These are phyloP conservation scores for Xanthostigma xanthostigma DNA, from an alignment of 2,888 invertebrate species.

Conservation along the genomic window DNA sequence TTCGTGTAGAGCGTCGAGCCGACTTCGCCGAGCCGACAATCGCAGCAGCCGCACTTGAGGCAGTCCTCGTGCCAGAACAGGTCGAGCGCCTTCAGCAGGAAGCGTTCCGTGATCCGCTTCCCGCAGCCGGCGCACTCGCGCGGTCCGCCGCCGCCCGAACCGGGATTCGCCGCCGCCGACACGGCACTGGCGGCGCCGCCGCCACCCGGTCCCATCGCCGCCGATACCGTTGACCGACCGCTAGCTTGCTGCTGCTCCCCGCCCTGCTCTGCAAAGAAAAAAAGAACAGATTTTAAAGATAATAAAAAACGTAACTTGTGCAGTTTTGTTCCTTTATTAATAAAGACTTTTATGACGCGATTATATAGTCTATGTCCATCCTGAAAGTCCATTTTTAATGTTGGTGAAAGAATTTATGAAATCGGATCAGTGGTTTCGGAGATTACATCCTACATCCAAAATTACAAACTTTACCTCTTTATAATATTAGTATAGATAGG, in stretches of 20 bases:
- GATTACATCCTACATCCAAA: no score
- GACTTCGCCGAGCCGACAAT: slow-evolving; percentile 84
- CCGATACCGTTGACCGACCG: background rate
- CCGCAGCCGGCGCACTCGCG: slow-evolving; percentile 63
- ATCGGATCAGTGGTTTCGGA: no score
- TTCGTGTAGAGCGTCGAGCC: slow-evolving; percentile 83
- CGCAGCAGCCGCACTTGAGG: slow-evolving; percentile 83
- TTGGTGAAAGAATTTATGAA: no score
- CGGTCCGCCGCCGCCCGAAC: background rate
- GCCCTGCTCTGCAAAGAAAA: background rate
- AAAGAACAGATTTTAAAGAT: background rate
- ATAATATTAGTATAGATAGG: no score
- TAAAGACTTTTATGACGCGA: no score
- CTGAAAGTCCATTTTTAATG: no score
- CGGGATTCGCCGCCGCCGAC: background rate
- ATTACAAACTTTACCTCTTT: no score
- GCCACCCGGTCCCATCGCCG: background rate
- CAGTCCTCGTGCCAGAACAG: slow-evolving; percentile 92
- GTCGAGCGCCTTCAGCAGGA: slow-evolving; percentile 72
- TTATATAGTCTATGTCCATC: no score
- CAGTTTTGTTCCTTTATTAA: no score
- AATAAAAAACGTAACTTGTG: no score
- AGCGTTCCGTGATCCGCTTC: slow-evolving; percentile 70
- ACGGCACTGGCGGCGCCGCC: background rate
- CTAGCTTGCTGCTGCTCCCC: background rate